A percentile compares a stretch with the other conserved stretches of the same genome.
These are phyloP conservation scores for Sphaeridia pumilis DNA, from an alignment of 2,888 invertebrate genomes.

Conservation along the genomic window DNA sequence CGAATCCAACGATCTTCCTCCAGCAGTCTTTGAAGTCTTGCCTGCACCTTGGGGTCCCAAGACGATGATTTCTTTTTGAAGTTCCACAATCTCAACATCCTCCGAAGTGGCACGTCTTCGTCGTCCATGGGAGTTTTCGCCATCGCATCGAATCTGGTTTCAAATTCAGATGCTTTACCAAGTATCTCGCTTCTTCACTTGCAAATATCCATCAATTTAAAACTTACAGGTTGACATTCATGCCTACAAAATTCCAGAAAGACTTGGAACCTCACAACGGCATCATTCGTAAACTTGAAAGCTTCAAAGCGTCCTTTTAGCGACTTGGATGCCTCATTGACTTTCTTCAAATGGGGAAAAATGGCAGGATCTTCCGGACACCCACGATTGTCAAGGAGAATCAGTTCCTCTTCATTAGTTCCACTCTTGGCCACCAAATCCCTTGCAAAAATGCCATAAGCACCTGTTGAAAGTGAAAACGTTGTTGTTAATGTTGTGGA, in stretches of 20 bases:
- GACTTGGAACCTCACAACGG: conserved; percentile 66
- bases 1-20: background rate
- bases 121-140: conserved; percentile 29
- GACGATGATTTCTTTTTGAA: conserved; percentile 34
- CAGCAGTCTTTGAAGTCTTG: conserved; percentile 16
- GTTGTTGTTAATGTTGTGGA: no score
- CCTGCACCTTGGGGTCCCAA: conserved; percentile 22
- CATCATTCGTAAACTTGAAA: conserved; percentile 76
- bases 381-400: conserved; percentile 61
- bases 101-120: conserved; percentile 17
- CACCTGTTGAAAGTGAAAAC: conserved; percentile 33
- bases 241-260: conserved; percentile 68
- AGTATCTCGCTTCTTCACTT: background rate
- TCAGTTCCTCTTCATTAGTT: conserved; percentile 56
- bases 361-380: conserved; percentile 58
- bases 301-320: conserved; percentile 53
- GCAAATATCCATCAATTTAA: background rate
- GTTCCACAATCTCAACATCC: conserved; percentile 23
- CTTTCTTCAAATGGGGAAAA: conserved; percentile 37
- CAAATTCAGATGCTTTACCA: background rate
- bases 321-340: conserved; percentile 35
- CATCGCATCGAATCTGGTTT: conserved; percentile 29
- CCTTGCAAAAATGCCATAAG: conserved; percentile 52
- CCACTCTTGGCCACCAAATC: conserved; percentile 69
- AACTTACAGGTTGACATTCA: conserved; percentile 51